These are phyloP conservation scores for Camarhynchus parvulus DNA, from an alignment of 2,113 vertebrate species.

Conservation along the genomic window DNA sequence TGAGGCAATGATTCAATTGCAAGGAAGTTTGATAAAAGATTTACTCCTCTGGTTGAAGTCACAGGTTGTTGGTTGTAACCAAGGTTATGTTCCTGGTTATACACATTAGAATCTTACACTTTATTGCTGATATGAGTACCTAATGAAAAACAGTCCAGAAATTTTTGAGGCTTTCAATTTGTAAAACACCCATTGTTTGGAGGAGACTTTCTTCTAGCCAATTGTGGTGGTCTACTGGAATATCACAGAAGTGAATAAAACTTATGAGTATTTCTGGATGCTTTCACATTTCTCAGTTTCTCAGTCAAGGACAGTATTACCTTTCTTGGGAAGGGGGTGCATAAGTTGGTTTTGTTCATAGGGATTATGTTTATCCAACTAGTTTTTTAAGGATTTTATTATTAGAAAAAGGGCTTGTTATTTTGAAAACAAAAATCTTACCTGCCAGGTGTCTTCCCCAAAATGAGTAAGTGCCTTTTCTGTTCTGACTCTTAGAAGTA, in stretches of 20 bases:
- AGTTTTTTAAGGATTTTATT: slow-evolving; percentile 22
- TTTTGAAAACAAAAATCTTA: slow-evolving; percentile 49
- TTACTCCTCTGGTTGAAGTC: background rate
- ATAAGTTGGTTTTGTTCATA: background rate
- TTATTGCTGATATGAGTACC: background rate
- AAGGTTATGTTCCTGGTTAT: background rate
- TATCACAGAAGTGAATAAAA: slow-evolving; percentile 1
- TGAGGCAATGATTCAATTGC: slow-evolving; percentile 18
- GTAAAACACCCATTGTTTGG: background rate
- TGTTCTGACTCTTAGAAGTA: slow-evolving; percentile 68
- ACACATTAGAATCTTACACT: background rate
- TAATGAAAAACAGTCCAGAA: slow-evolving; percentile 13
- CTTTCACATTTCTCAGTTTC: background rate
- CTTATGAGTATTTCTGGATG: background rate
- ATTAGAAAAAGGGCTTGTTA: slow-evolving; percentile 67
- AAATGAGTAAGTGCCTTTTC: slow-evolving; percentile 71
- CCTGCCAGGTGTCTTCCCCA: slow-evolving; percentile 60
- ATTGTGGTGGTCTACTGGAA: background rate
- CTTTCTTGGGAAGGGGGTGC: background rate
- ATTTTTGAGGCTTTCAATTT: slow-evolving; percentile 22
- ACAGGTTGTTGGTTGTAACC: background rate
- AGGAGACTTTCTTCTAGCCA: background rate
- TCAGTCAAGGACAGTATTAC: background rate
- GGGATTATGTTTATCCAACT: slow-evolving; percentile 24
- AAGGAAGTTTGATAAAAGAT: slow-evolving; percentile 8